phyloP scores from a whole-genome alignment of 1,140 invertebrate species.

The Trichonephila inaurata region DNA sequence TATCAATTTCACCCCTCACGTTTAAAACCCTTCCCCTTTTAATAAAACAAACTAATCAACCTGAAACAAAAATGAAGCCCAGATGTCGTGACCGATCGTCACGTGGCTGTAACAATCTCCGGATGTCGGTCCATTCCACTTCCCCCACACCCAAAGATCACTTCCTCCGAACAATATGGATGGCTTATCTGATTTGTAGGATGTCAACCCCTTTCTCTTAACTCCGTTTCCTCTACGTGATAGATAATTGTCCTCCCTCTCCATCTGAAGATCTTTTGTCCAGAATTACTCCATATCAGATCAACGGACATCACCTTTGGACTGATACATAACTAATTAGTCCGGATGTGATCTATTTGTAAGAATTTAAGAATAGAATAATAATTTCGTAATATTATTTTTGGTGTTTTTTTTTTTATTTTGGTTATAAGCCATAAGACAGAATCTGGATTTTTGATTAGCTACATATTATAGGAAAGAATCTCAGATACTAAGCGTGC shows the following conservation, averaged over 20 bases:
- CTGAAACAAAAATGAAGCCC: background rate
- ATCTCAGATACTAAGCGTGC: too few species aligned
- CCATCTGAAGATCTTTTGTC: background rate
- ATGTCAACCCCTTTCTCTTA: slow-evolving; percentile 48
- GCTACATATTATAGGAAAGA: too few species aligned
- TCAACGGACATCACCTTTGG: too few species aligned
- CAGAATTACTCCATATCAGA: too few species aligned
- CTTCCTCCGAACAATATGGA: slow-evolving; percentile 32
- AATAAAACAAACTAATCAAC: background rate
- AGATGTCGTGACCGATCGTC: slow-evolving; percentile 19
- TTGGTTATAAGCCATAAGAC: too few species aligned
- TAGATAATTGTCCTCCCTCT: slow-evolving; percentile 37
- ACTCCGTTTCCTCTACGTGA: background rate
- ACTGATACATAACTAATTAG: too few species aligned
- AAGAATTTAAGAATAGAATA: too few species aligned
- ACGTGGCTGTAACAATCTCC: slow-evolving; percentile 49
- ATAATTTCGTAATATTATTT: too few species aligned
- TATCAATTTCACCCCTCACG: too few species aligned
- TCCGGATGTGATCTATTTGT: too few species aligned
- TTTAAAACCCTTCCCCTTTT: background rate
- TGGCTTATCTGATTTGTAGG: slow-evolving; percentile 44
- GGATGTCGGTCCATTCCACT: background rate
- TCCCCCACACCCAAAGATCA: background rate
- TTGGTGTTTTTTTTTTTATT: too few species aligned
- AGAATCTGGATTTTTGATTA: too few species aligned